Conservation (phyloP, 2,888 invertebrate species). For the Cremastinae sp. region DNA sequence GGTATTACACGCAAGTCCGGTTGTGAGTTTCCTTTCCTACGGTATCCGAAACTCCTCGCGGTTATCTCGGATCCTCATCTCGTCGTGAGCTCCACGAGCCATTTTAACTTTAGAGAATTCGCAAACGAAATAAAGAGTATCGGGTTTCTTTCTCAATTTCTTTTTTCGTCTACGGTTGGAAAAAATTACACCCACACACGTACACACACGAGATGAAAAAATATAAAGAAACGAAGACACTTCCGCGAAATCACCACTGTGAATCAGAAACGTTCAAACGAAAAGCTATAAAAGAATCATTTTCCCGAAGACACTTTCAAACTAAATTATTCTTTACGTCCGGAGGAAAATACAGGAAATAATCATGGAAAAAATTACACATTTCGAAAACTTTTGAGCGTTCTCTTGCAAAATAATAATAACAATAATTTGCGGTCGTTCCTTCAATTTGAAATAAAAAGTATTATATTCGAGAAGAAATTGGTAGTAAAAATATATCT, state of each 20-base stretch:
- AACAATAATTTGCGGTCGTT: no score
- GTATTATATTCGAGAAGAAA: background rate
- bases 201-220: no score
- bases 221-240: no score
- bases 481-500: background rate
- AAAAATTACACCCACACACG: background rate
- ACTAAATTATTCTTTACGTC: no score
- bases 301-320: no score
- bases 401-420: background rate
- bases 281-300: no score
- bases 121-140: slow-evolving; percentile 21
- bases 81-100: slow-evolving; percentile 22
- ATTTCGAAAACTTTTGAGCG: background rate
- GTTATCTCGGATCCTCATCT: slow-evolving; percentile 42
- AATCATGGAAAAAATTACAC: no score
- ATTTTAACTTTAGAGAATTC: slow-evolving; percentile 47
- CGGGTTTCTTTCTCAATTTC: slow-evolving; percentile 13
- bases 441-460: no score
- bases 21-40: slow-evolving; percentile 11
- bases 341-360: no score
- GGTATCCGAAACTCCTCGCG: slow-evolving; percentile 17
- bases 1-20: slow-evolving; percentile 15
- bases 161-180: background rate
- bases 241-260: no score
- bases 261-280: no score